These are phyloP conservation scores for Coptodon bakossiorum DNA, from an alignment of 2,113 vertebrate genomes.

Conservation along the genomic window DNA sequence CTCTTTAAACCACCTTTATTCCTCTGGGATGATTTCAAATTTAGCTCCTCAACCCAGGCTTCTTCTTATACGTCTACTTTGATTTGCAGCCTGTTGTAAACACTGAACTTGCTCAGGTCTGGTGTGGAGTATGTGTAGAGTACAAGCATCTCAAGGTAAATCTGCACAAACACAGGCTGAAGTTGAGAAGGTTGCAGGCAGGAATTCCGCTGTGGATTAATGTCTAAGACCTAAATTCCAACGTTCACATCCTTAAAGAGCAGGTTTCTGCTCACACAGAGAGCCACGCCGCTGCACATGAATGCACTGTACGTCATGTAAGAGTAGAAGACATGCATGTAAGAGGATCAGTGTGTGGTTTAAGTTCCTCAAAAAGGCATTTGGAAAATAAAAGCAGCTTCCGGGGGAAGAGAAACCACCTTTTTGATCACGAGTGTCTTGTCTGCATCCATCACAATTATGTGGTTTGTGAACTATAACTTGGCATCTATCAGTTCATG, in stretches of 20 bases:
- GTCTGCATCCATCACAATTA: neutral
- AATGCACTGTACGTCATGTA: neutral
- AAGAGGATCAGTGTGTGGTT: neutral
- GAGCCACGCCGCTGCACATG: neutral
- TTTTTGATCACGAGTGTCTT: neutral
- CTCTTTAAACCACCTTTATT: neutral
- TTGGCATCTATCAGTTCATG: neutral
- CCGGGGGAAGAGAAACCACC: neutral
- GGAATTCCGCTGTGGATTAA: slow-evolving; percentile 74
- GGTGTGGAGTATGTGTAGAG: neutral
- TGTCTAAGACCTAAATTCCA: slow-evolving; percentile 61
- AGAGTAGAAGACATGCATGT: neutral
- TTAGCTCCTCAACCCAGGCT: neutral
- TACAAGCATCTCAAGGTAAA: slow-evolving; percentile 29
- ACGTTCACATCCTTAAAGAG: slow-evolving; percentile 31
- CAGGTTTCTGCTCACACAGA: slow-evolving; percentile 20
- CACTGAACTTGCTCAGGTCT: neutral
- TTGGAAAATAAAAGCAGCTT: neutral
- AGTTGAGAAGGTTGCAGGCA: neutral
- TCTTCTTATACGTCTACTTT: neutral
- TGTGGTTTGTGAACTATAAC: neutral
- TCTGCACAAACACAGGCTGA: neutral
- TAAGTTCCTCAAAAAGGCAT: neutral
- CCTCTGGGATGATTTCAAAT: neutral
- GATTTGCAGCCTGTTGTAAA: neutral